These are phyloP conservation scores for Acanthiza pusilla DNA, from an alignment of 2,797 vertebrate genomes.

Conservation along the genomic window DNA sequence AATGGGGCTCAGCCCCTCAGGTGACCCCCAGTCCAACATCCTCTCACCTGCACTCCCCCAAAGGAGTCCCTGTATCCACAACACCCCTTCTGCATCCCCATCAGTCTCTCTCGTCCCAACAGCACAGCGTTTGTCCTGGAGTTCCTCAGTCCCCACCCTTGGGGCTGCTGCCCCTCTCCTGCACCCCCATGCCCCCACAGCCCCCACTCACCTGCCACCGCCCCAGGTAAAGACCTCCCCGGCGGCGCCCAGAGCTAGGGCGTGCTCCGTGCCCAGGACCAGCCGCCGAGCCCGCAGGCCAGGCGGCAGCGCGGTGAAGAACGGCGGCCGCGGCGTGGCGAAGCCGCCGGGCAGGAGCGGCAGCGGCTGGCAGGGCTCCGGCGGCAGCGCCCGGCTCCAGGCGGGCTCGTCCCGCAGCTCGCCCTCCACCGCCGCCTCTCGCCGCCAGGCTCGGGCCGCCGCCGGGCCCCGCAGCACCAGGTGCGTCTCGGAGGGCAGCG, in stretches of 20 bases:
- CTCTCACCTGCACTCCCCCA: neutral
- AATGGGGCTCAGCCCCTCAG: neutral
- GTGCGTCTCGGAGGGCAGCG: conserved; percentile 74
- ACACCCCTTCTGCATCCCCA: neutral
- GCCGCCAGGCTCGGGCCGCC: conserved; percentile 65
- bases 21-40: accelerated
- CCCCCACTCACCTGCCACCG: conserved; percentile 79
- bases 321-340: conserved; percentile 72
- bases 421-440: neutral
- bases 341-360: conserved; percentile 84
- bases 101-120: neutral
- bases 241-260: conserved; percentile 72
- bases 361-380: conserved; percentile 22
- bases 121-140: neutral
- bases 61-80: neutral
- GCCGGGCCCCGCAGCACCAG: conserved; percentile 72
- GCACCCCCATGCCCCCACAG: accelerated
- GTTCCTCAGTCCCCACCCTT: neutral
- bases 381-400: neutral
- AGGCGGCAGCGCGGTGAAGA: conserved; percentile 73
- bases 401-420: neutral
- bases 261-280: conserved; percentile 83
- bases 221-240: conserved; percentile 86
- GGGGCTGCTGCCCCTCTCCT: neutral
- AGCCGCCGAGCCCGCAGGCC: conserved; percentile 54